These are phyloP conservation scores for Tonatia bakeri DNA, from an alignment of 2,113 vertebrate genomes.

Conservation along the genomic window DNA sequence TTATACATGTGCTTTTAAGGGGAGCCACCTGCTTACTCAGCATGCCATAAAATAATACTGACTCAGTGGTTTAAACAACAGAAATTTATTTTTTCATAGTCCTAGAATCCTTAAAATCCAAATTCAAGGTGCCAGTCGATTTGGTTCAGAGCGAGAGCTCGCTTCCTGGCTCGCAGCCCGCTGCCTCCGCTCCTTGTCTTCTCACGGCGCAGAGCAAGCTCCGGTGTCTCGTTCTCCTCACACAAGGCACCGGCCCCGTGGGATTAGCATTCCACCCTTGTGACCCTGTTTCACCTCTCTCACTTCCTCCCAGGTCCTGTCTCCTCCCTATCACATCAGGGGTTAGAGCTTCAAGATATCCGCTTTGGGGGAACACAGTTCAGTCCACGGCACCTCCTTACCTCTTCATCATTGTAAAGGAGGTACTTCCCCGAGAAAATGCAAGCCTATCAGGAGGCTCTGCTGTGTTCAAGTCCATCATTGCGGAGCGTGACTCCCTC, in stretches of 20 bases:
- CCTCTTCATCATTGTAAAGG: neutral
- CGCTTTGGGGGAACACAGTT: neutral
- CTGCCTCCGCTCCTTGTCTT: neutral
- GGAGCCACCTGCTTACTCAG: neutral
- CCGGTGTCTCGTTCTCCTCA: neutral
- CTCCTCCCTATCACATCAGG: too few relatives aligned
- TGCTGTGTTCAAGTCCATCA: neutral
- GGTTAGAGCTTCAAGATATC: neutral
- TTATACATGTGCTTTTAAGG: too few relatives aligned
- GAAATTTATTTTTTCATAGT: neutral
- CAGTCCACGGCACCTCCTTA: neutral
- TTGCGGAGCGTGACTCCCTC: neutral
- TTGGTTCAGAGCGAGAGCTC: neutral
- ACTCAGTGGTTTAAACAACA: neutral
- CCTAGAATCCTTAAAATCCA: neutral
- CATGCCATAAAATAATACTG: neutral
- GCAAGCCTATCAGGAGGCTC: neutral
- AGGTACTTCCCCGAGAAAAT: neutral
- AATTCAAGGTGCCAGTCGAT: neutral
- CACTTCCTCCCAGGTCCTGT: neutral
- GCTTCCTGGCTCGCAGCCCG: neutral
- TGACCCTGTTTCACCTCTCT: neutral
- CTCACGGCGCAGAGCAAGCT: too few relatives aligned
- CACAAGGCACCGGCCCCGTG: neutral
- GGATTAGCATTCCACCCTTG: neutral